Conservation (phyloP, 1,140 invertebrate genomes). For the Popillia japonica region DNA sequence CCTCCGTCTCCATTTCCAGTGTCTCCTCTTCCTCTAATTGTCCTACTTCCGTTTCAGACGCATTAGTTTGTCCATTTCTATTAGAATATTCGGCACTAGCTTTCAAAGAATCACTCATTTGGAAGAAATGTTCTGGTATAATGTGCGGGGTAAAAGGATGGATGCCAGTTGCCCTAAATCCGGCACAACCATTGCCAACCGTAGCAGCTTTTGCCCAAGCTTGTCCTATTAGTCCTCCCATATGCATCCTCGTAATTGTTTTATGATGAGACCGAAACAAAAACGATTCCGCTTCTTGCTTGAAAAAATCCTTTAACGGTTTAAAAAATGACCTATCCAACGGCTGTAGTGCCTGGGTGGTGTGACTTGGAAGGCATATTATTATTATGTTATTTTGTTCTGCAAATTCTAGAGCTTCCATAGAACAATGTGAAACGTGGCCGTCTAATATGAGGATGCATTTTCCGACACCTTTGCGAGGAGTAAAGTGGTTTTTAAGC, state of each 20-base stretch:
- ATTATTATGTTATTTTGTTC: not conserved
- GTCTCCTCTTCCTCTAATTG: too few species aligned
- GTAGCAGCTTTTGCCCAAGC: not conserved
- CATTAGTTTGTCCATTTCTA: too few species aligned
- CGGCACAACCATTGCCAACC: not conserved
- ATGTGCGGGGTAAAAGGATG: not conserved
- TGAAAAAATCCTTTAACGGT: not conserved
- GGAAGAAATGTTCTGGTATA: not conserved
- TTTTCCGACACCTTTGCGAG: constrained; percentile 47
- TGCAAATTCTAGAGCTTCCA: constrained; percentile 3
- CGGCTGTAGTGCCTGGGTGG: not conserved
- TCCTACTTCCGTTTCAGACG: too few species aligned
- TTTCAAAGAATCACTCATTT: too few species aligned
- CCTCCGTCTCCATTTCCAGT: too few species aligned
- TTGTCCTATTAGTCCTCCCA: not conserved
- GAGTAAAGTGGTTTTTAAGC: constrained; percentile 54
- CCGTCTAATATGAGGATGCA: not conserved
- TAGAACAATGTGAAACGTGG: not conserved
- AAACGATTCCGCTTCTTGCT: too few species aligned
- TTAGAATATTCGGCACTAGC: too few species aligned
- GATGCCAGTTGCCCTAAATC: not conserved
- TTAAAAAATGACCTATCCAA: constrained; percentile 24
- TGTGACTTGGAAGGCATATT: constrained; percentile 1
- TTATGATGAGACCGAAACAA: too few species aligned
- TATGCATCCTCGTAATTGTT: too few species aligned